These are phyloP conservation scores for Coilia nasus DNA, from an alignment of 2,797 vertebrate species.

Conservation along the genomic window DNA sequence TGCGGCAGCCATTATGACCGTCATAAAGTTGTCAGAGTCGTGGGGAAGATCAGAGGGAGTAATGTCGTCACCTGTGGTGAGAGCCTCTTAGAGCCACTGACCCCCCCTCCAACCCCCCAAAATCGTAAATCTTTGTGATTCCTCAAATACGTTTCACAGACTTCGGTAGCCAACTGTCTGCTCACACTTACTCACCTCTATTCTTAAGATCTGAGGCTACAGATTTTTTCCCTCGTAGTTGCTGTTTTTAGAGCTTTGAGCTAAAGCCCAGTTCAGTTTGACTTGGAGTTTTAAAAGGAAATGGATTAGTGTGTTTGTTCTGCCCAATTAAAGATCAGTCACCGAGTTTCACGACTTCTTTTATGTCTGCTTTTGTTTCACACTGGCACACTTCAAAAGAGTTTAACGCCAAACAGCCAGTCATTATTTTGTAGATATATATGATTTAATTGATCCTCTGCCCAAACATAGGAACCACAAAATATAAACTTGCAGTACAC, in stretches of 20 bases:
- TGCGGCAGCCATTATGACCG: slow-evolving; percentile 36
- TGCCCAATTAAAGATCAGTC: not conserved
- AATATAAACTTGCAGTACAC: not conserved
- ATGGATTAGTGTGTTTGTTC: not conserved
- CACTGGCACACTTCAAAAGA: not conserved
- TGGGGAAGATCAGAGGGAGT: slow-evolving; percentile 39
- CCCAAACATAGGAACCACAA: not conserved
- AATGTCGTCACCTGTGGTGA: slow-evolving; percentile 36
- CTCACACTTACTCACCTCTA: not conserved
- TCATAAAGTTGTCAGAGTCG: slow-evolving; percentile 45
- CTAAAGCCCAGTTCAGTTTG: not conserved
- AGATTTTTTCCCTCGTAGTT: not conserved
- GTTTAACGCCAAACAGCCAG: not conserved
- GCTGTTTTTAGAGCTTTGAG: not conserved
- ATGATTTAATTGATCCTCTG: not conserved
- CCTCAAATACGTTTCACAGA: slow-evolving; percentile 1
- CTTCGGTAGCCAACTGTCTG: not conserved
- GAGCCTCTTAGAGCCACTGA: not conserved
- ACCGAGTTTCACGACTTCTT: not conserved
- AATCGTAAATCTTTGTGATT: not conserved
- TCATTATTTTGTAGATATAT: not conserved
- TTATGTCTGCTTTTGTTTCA: not conserved
- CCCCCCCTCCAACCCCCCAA: not conserved
- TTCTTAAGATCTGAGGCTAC: not conserved
- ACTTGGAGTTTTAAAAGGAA: not conserved